Conservation (phyloP, 2,888 invertebrate species). For the Apocheima hispidaria region DNA sequence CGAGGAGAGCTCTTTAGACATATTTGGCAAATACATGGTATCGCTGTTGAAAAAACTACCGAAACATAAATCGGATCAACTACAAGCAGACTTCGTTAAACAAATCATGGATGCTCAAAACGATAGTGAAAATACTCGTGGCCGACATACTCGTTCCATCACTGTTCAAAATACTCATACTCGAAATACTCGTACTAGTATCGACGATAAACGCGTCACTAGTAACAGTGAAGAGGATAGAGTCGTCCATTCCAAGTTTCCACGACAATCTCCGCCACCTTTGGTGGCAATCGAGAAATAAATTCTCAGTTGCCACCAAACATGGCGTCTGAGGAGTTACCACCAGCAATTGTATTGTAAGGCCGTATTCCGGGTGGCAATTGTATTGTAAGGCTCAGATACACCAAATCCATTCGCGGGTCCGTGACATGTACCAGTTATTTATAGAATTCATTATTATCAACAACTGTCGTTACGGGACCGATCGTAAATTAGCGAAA, state of each 20-base stretch:
- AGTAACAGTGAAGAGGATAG: slow-evolving; percentile 21
- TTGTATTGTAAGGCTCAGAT: too few species aligned
- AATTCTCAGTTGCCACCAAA: too few species aligned
- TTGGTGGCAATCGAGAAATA: too few species aligned
- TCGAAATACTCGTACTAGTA: background rate
- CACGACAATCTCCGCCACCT: too few species aligned
- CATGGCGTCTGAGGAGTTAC: too few species aligned
- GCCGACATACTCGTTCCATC: background rate
- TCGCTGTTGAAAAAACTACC: slow-evolving; percentile 59
- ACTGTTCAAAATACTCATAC: background rate
- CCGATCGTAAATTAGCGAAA: too few species aligned
- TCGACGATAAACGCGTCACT: slow-evolving; percentile 13
- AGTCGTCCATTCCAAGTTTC: too few species aligned
- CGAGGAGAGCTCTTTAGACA: slow-evolving; percentile 47
- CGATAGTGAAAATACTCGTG: background rate
- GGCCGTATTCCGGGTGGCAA: too few species aligned
- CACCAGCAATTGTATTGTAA: slow-evolving; percentile 4
- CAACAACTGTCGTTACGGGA: too few species aligned
- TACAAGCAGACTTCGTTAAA: slow-evolving; percentile 57
- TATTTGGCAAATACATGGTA: slow-evolving; percentile 57
- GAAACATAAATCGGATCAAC: slow-evolving; percentile 47
- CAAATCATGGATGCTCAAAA: slow-evolving; percentile 26
- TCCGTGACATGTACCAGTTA: too few species aligned
- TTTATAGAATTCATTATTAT: too few species aligned
- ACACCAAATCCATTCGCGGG: too few species aligned